Conservation (phyloP, 1,140 invertebrate species). For the Aphelenchoides fujianensis region DNA sequence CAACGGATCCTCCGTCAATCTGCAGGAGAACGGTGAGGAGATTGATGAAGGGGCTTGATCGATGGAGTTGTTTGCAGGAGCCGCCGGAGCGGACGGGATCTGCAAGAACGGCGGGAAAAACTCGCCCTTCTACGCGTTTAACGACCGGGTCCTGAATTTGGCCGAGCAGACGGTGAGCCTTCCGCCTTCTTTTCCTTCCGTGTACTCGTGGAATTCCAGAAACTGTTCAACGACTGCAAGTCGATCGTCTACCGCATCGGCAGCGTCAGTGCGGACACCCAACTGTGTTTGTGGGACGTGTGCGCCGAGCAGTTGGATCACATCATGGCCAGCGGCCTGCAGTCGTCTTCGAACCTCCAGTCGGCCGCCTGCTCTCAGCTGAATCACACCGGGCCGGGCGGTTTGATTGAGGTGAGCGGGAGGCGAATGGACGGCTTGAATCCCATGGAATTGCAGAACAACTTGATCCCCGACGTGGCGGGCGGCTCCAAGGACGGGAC, state of each 20-base stretch:
- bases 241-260: slow-evolving; percentile 74
- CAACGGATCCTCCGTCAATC: background rate
- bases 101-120: background rate
- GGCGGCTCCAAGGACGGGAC: background rate
- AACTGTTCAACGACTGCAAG: slow-evolving; percentile 7
- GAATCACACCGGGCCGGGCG: slow-evolving; percentile 1
- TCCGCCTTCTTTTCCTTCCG: too few relatives aligned
- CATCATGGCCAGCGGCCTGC: slow-evolving; percentile 22
- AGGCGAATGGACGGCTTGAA: background rate
- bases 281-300: slow-evolving; percentile 95
- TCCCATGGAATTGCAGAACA: slow-evolving; percentile 5
- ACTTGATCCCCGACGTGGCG: background rate
- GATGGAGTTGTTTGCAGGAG: background rate
- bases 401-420: slow-evolving; percentile 17
- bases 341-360: background rate
- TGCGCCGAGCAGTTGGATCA: slow-evolving; percentile 63
- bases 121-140: background rate
- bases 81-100: background rate
- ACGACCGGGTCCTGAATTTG: background rate
- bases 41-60: background rate
- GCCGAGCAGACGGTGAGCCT: background rate
- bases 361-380: background rate
- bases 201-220: too few relatives aligned
- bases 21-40: background rate
- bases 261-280: slow-evolving; percentile 96